Base-by-base conservation (phyloP, 2,797 vertebrate species). In the Sparidentex hasta region DNA sequence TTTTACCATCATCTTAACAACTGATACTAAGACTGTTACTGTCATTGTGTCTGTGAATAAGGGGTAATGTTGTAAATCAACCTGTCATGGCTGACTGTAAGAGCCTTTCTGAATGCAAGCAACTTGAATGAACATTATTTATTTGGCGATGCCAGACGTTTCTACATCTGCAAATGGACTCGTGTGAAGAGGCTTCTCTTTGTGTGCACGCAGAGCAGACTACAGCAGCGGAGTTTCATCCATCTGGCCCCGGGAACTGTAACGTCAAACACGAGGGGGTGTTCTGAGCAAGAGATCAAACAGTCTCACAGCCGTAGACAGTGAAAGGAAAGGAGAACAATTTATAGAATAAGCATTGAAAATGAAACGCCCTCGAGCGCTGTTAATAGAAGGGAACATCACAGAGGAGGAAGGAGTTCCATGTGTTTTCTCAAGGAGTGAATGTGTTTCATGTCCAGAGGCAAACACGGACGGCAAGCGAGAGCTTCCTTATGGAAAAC, bases 401-500 rank as follows among this genome's bases (percentile, higher is more conserved):
- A 82, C 54, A 73, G 47, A 20, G 50, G 27, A 43, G 41, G 51
- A 65, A 55, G 54, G 33, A 50, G 47, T 52, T 58, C 50, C 14
- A 9, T 38, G 52, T 67, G 46, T 83, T 74, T 78, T 82, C 80
- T 72, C 33, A 48, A 76, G 66, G 64, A 85, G 80, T 74, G 62
- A 80, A 75, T 55, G 21, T 11, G 44, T 80, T 83, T 86, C 25
- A 54, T 70, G 66, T 78, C 83, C 76, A 13, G 56, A 38, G 81
- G 81, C 65, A 63, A 71, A 64, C 71, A 76, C 65, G 88, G 82
- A 87, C 65, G 69, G 43, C 14, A 58, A 18, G 14, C 54, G 47
- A 47, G 56, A 66, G 61, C 82, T 80, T 88, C 87, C 74, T 83
- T 84, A 50, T 65, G 23, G 66, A 77, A 76, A 84, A 81, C 29